These are phyloP conservation scores for Rhizoglyphus robini DNA, from an alignment of 1,140 invertebrate genomes.

Conservation along the genomic window DNA sequence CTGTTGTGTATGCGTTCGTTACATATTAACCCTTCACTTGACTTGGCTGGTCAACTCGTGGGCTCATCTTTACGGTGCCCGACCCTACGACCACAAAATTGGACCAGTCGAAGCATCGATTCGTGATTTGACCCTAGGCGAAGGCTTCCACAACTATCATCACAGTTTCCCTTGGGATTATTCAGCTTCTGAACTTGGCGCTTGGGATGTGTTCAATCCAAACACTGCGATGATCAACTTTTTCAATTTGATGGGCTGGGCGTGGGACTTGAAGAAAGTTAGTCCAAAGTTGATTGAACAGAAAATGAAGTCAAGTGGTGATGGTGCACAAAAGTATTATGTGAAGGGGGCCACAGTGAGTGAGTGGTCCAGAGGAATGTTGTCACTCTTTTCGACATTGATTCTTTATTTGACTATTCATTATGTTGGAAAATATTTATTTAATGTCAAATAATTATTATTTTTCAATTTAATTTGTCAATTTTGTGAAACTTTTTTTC, in stretches of 20 bases:
- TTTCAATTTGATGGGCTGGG: constrained; percentile 37
- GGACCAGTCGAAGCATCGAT: constrained; percentile 39
- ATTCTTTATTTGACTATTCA: too few species aligned
- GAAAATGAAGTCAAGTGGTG: background rate
- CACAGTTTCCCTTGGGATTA: constrained; percentile 52
- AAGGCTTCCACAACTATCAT: constrained; percentile 44
- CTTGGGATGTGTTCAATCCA: constrained; percentile 49
- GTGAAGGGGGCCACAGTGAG: background rate
- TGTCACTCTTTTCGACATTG: background rate
- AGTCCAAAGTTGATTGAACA: background rate
- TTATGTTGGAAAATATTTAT: too few species aligned
- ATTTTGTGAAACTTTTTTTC: too few species aligned
- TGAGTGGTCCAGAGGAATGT: background rate
- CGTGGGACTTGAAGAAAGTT: constrained; percentile 32
- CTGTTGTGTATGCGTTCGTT: background rate
- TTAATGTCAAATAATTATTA: too few species aligned
- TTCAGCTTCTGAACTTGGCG: constrained; percentile 62
- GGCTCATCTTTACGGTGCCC: background rate
- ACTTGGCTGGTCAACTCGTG: constrained; percentile 28
- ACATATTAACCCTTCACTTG: constrained; percentile 17
- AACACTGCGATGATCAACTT: constrained; percentile 41
- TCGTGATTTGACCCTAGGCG: constrained; percentile 38
- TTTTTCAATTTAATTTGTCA: too few species aligned
- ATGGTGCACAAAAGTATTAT: background rate
- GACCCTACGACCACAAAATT: constrained; percentile 36